Percentiles rank a stretch among this genome's conserved stretches.
phyloP scores from a whole-genome alignment of 1,140 invertebrate species.

The Hetaerina americana region DNA sequence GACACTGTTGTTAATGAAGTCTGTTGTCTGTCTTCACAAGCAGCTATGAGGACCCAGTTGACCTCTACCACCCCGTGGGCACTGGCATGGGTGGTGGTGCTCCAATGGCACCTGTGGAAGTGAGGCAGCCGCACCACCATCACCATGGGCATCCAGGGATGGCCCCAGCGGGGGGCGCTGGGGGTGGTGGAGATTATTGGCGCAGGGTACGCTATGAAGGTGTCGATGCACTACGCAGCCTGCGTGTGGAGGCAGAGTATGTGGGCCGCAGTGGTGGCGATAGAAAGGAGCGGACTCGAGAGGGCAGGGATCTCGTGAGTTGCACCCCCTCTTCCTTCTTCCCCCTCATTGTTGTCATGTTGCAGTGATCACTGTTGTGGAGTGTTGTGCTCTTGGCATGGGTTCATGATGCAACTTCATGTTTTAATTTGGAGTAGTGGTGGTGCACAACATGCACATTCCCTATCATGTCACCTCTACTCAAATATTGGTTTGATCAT shows the following conservation, averaged over 20 bases:
- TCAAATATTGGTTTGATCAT: no score
- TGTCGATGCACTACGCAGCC: constrained; percentile 12
- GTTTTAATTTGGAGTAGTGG: no score
- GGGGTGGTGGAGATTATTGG: constrained; percentile 10
- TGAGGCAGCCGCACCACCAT: constrained; percentile 5
- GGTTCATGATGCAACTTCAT: no score
- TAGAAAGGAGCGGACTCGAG: background rate
- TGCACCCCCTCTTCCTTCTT: no score
- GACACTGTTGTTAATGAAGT: no score
- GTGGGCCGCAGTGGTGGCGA: background rate
- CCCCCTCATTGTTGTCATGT: no score
- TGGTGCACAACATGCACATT: no score
- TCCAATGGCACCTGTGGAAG: background rate
- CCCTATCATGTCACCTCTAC: no score
- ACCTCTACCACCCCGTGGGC: background rate
- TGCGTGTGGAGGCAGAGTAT: constrained; percentile 15
- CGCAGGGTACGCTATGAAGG: constrained; percentile 14
- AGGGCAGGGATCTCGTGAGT: background rate
- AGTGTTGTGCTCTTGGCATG: no score
- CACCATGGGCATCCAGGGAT: background rate
- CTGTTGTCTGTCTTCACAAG: no score
- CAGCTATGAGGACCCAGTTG: background rate
- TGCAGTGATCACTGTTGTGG: no score
- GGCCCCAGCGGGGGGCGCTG: background rate
- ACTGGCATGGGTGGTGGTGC: background rate